Percentiles rank a stretch among this genome's conserved stretches.
These are phyloP conservation scores for Centrocercus urophasianus DNA, from an alignment of 2,113 vertebrate genomes.

Conservation along the genomic window DNA sequence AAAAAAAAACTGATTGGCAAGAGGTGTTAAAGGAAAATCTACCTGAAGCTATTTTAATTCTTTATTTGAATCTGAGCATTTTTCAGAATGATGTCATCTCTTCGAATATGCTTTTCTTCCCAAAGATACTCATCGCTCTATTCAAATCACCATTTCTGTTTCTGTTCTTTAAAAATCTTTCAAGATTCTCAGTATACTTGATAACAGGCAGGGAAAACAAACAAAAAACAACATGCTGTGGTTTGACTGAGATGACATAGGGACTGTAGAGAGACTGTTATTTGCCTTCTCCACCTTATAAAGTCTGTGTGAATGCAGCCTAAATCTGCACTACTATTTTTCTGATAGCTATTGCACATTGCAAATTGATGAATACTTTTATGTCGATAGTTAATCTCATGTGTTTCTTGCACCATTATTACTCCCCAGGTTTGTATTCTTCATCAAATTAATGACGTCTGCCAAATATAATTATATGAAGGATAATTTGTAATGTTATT, in stretches of 20 bases:
- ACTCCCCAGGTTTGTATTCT: neutral
- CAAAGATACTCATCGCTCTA: neutral
- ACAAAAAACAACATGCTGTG: neutral
- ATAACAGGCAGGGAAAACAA: neutral
- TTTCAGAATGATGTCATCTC: neutral
- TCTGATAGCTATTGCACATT: constrained; percentile 36
- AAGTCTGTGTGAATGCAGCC: neutral
- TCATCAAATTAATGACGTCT: too few species aligned
- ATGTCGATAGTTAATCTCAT: constrained; percentile 11
- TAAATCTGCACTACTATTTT: constrained; percentile 21
- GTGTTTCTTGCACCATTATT: constrained; percentile 7
- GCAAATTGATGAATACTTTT: constrained; percentile 49
- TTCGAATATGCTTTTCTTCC: neutral
- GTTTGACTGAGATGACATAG: neutral
- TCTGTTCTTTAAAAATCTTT: neutral
- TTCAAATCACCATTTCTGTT: neutral
- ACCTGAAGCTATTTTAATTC: neutral
- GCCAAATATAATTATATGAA: too few species aligned
- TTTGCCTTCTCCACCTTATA: neutral
- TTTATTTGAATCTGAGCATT: neutral
- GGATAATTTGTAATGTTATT: too few species aligned
- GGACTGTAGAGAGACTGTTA: neutral
- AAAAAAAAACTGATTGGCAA: neutral
- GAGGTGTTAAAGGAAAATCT: neutral
- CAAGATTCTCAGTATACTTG: neutral